Conservation (phyloP, 2,888 invertebrate species). For the Brenthis ino region DNA sequence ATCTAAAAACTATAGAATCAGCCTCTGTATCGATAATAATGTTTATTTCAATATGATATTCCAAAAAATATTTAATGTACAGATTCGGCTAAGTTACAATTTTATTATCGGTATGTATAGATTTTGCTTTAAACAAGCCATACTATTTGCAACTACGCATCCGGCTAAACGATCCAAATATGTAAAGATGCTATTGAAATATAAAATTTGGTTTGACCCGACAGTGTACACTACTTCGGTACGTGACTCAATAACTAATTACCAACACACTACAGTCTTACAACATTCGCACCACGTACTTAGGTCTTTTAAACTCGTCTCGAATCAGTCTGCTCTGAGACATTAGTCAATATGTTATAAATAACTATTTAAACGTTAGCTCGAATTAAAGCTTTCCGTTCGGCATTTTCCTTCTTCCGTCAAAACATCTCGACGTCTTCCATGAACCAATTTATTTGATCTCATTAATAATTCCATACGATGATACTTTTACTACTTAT, state of each 20-base stretch:
- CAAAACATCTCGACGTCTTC: conserved; percentile 17
- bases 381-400: conserved; percentile 12
- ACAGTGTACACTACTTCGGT: not conserved
- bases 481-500: not conserved
- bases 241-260: conserved; percentile 18
- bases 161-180: not conserved
- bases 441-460: conserved; percentile 21
- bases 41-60: no score
- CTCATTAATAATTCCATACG: not conserved
- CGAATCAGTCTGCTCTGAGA: no score
- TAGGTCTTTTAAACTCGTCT: not conserved
- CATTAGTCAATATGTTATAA: not conserved
- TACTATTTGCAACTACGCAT: not conserved
- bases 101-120: no score
- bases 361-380: conserved; percentile 6
- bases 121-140: no score
- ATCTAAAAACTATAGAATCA: no score
- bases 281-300: conserved; percentile 3
- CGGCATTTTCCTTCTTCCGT: conserved; percentile 21
- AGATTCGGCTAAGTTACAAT: no score
- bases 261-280: not conserved
- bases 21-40: no score
- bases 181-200: not conserved
- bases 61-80: no score
- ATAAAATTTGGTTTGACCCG: not conserved